Base-by-base conservation (phyloP, 1,140 invertebrate genomes). In the Helicoverpa armigera region DNA sequence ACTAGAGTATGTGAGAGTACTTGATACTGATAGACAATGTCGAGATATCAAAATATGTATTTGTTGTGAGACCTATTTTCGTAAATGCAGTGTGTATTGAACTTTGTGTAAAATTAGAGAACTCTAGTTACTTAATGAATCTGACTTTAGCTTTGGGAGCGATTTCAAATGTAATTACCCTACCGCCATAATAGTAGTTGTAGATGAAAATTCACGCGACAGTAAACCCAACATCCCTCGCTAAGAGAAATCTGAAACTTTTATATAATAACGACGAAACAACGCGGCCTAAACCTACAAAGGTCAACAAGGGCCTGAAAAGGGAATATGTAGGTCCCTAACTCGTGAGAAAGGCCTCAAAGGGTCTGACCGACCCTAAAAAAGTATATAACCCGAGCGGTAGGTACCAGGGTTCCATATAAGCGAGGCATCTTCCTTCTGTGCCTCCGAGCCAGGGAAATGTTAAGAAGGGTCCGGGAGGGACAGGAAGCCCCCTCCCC, bases 401-500 rank as follows among this genome's bases (percentile, higher is more conserved):
- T 87, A 92, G 89, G 90, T 92, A 91, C 91, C 89, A 92, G 89
- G 91, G 89, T 82, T 83, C 85, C 93, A 94, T 94, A 94, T 93
- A 93, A 90, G 87, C 85, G 86, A 87, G 88, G 89, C 91, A 89
- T 94, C 92, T 94, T 89, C 88, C 92, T 94, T 89, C 88, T 94
- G 92, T 92, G 90, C 90, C 90, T 92, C 85, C 84, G 87, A 92
- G 89, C 90, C 92, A 92, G 91, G 91, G 91, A 89, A 94, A 93
- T 91, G 90, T 92, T 94, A 94, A 92, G 92, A 93, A 94, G 92
- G 92, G 93, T 93, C 89, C 87, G 92, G 90, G 90, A 85, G 90
- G 89, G 89, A 87, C 86, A 85, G 89, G 87, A 88, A 86, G 81
- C 83, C 83, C 84, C 85, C 85, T 83, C 87, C 88, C 88, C 87